These are phyloP conservation scores for Adineta ricciae DNA, from an alignment of 2,888 invertebrate species.

Conservation along the genomic window DNA sequence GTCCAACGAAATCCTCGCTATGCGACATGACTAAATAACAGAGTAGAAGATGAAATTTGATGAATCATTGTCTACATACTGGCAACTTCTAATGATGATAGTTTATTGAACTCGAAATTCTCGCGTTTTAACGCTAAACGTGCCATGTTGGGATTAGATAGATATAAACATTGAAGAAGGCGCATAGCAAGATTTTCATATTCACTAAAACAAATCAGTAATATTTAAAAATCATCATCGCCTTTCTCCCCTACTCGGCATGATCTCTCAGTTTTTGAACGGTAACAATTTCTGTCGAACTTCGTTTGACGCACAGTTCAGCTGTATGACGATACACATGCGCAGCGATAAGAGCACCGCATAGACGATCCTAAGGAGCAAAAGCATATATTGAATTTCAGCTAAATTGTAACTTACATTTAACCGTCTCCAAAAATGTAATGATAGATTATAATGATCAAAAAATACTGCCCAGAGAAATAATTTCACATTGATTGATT, in stretches of 20 bases:
- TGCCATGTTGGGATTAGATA: not conserved
- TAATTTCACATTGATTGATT: slow-evolving; percentile 10
- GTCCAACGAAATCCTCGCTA: not conserved
- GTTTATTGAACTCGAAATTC: slow-evolving; percentile 1
- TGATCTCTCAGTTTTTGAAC: not conserved
- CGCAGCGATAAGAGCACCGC: not conserved
- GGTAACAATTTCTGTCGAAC: not conserved
- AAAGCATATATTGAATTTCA: not conserved
- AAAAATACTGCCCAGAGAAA: not conserved
- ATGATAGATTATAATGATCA: not conserved
- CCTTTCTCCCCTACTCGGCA: not conserved
- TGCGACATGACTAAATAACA: not conserved
- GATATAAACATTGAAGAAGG: not conserved
- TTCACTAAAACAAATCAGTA: not conserved
- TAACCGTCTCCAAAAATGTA: not conserved
- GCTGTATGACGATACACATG: not conserved
- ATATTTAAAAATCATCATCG: no score
- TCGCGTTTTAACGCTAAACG: not conserved
- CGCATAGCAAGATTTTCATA: not conserved
- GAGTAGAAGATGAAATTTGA: not conserved
- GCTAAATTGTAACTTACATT: not conserved
- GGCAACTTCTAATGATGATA: not conserved
- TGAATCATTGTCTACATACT: not conserved
- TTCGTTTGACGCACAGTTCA: not conserved
- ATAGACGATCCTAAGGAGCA: not conserved